Percentiles rank a stretch among this genome's conserved stretches.
Conservation (phyloP, 2,888 invertebrate species). For the Fragum whitleyi region DNA sequence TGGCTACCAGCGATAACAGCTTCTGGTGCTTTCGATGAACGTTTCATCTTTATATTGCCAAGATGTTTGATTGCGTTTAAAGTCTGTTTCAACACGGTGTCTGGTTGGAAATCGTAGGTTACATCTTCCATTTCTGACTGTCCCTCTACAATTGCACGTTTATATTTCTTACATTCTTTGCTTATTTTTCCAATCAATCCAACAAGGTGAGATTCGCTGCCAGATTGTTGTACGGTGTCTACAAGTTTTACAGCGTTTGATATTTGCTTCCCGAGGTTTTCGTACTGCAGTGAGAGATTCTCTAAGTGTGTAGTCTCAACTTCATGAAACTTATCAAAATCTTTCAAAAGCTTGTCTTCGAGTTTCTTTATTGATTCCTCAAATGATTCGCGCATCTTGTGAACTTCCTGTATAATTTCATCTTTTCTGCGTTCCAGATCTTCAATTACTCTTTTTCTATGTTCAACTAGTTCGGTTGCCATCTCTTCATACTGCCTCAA, state of each 20-base stretch:
- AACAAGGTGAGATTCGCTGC: constrained; percentile 50
- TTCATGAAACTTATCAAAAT: constrained; percentile 48
- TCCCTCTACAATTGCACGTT: constrained; percentile 38
- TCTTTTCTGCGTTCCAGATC: constrained; percentile 43
- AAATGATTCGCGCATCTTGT: constrained; percentile 43
- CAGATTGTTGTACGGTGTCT: constrained; percentile 51
- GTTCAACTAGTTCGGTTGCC: constrained; percentile 39
- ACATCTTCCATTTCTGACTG: constrained; percentile 45
- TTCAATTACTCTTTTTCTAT: constrained; percentile 40
- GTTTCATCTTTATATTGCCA: constrained; percentile 49
- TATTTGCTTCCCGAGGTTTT: constrained; percentile 56
- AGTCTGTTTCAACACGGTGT: constrained; percentile 44
- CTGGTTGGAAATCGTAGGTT: constrained; percentile 49
- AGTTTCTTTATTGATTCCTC: constrained; percentile 45
- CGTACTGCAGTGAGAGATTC: constrained; percentile 34
- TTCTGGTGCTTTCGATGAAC: constrained; percentile 38
- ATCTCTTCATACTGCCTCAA: constrained; percentile 42
- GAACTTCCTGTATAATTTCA: constrained; percentile 42
- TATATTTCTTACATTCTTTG: constrained; percentile 47
- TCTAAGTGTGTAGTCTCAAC: constrained; percentile 42
- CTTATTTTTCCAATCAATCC: constrained; percentile 37
- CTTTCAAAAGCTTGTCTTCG: constrained; percentile 43
- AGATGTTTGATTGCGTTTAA: constrained; percentile 41
- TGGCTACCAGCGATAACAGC: constrained; percentile 31
- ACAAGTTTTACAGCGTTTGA: constrained; percentile 52